phyloP scores from a whole-genome alignment of 2,888 invertebrate species.

The Agonopterix heracliana region DNA sequence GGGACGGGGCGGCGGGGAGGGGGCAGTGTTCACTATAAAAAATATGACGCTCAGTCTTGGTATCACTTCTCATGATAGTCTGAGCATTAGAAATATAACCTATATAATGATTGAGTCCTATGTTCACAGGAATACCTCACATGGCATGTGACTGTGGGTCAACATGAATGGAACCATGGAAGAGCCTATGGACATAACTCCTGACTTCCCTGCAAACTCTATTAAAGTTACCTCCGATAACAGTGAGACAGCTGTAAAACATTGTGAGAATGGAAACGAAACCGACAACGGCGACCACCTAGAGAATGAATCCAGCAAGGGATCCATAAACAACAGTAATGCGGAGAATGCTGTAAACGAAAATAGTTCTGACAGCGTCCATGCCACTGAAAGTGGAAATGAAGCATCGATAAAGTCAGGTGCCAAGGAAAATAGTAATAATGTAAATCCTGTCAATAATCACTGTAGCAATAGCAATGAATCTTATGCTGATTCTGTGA shows the following conservation, averaged over 20 bases:
- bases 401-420: neutral
- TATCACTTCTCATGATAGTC: constrained; percentile 36
- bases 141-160: constrained; percentile 45
- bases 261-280: constrained; percentile 29
- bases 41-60: constrained; percentile 51
- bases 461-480: constrained; percentile 35
- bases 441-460: constrained; percentile 12
- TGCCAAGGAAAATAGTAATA: neutral
- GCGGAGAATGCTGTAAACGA: too few species aligned
- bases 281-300: constrained; percentile 25
- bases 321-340: constrained; percentile 5
- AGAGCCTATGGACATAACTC: constrained; percentile 40
- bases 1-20: constrained; percentile 43
- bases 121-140: constrained; percentile 46
- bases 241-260: constrained; percentile 20
- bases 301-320: constrained; percentile 18
- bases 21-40: constrained; percentile 44
- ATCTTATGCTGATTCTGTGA: constrained; percentile 26
- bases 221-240: constrained; percentile 22
- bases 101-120: constrained; percentile 25
- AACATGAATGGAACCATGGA: constrained; percentile 63
- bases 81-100: constrained; percentile 39
- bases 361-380: too few species aligned
- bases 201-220: constrained; percentile 17
- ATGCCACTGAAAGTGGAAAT: too few species aligned